These are phyloP conservation scores for Aproaerema taeniolella DNA, from an alignment of 2,888 invertebrate species.

Conservation along the genomic window DNA sequence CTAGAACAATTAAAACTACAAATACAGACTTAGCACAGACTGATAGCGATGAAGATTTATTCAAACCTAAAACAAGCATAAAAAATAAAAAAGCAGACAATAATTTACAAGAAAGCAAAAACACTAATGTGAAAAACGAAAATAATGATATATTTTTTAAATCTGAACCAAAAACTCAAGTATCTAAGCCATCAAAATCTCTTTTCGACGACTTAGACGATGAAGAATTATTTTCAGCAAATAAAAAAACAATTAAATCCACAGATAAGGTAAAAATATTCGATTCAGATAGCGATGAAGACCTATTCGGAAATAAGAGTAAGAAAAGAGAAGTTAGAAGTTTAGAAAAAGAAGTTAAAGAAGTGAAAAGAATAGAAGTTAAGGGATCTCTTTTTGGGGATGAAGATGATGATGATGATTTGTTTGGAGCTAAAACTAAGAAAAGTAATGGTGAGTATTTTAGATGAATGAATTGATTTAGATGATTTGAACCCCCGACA, in stretches of 20 bases:
- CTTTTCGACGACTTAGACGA: slow-evolving; percentile 53
- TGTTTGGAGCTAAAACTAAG: slow-evolving; percentile 44
- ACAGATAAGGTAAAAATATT: slow-evolving; percentile 29
- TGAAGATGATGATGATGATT: slow-evolving; percentile 50
- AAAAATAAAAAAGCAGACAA: slow-evolving; percentile 8
- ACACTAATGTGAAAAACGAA: no score
- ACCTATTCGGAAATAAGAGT: slow-evolving; percentile 40
- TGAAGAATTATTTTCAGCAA: slow-evolving; percentile 41
- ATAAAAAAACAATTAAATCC: slow-evolving; percentile 34
- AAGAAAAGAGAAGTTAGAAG: slow-evolving; percentile 12
- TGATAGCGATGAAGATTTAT: not conserved
- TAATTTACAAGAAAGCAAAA: no score
- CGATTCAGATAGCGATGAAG: slow-evolving; percentile 56
- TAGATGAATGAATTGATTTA: not conserved
- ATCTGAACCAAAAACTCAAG: no score
- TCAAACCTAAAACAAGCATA: slow-evolving; percentile 12
- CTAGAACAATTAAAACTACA: no score
- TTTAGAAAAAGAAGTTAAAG: slow-evolving; percentile 10
- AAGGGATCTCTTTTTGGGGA: slow-evolving; percentile 53
- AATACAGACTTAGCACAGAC: not conserved
- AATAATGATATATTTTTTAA: no score
- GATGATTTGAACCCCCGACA: no score
- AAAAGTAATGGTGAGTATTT: slow-evolving; percentile 5
- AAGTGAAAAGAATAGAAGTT: slow-evolving; percentile 24
- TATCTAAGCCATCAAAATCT: no score